Conservation (phyloP, 2,888 invertebrate genomes). For the Ephialtes manifestator region DNA sequence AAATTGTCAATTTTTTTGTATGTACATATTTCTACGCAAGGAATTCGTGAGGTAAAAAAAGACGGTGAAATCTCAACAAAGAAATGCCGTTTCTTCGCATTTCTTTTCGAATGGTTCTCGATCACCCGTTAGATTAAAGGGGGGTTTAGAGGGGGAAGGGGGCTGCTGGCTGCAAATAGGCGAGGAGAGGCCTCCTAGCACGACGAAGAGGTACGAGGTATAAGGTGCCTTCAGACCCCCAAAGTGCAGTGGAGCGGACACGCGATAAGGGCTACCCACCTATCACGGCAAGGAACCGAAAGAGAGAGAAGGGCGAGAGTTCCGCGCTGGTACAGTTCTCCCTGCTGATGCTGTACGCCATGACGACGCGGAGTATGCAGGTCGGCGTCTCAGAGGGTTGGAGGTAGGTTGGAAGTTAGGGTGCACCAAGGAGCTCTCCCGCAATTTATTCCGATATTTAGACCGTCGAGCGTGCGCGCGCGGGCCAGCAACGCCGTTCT, state of each 20-base stretch:
- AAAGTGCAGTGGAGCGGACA: constrained; percentile 83
- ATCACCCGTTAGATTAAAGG: constrained; percentile 77
- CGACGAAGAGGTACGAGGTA: constrained; percentile 72
- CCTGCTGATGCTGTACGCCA: constrained; percentile 53
- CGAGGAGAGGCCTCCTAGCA: constrained; percentile 70
- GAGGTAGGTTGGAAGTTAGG: constrained; percentile 24
- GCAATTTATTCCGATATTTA: constrained; percentile 85
- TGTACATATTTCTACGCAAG: too few relatives aligned
- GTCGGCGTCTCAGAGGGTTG: constrained; percentile 58
- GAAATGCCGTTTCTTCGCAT: too few relatives aligned
- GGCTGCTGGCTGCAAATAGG: constrained; percentile 74
- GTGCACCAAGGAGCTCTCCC: constrained; percentile 64
- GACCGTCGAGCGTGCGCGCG: constrained; percentile 63
- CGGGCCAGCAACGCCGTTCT: constrained; percentile 47
- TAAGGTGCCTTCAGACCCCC: constrained; percentile 76
- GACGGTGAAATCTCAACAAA: background rate
- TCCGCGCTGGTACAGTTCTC: constrained; percentile 20
- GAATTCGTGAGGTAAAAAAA: background rate
- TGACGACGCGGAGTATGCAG: constrained; percentile 54
- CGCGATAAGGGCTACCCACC: constrained; percentile 83
- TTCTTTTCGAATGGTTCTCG: constrained; percentile 60
- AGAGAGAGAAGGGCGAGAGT: constrained; percentile 20
- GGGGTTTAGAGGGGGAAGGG: constrained; percentile 46
- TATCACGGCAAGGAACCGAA: constrained; percentile 37
- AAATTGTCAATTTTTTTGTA: too few relatives aligned